Evolutionary conservation across 2,113 vertebrate genomes (phyloP).

Genomic region (Sprattus sprattus): DNA sequence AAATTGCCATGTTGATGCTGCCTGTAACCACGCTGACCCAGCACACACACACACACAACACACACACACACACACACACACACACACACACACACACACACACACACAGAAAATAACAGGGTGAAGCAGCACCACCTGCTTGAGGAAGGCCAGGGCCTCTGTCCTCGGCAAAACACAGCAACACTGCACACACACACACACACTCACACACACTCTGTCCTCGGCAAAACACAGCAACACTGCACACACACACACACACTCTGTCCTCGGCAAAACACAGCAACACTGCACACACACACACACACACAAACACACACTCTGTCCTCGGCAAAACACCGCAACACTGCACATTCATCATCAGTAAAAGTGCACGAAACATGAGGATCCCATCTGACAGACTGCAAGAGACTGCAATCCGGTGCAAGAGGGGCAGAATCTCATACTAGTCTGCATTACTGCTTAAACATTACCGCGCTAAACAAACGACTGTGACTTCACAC

Average conservation of each 20-base stretch:
- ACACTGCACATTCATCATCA: not conserved
- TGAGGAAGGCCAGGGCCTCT: not conserved
- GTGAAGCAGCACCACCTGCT: not conserved
- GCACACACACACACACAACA: not conserved
- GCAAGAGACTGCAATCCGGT: too few relatives aligned
- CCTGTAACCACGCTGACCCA: constrained; percentile 37
- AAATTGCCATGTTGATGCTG: constrained; percentile 50
- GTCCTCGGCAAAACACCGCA: not conserved
- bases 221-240: too few relatives aligned
- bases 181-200: too few relatives aligned
- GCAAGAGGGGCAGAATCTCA: too few relatives aligned
- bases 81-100: too few relatives aligned
- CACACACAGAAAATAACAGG: not conserved
- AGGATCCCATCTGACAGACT: not conserved
- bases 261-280: too few relatives aligned
- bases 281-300: too few relatives aligned
- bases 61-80: too few relatives aligned
- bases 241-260: too few relatives aligned
- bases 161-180: not conserved
- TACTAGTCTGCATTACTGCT: not conserved
- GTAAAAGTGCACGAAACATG: not conserved
- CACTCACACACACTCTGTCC: too few relatives aligned
- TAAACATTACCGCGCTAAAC: not conserved
- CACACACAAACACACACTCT: too few relatives aligned
- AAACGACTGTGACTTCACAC: too few relatives aligned